Evolutionary conservation across 2,888 invertebrate species (phyloP).

Genomic region (Drosophila falleni): DNA sequence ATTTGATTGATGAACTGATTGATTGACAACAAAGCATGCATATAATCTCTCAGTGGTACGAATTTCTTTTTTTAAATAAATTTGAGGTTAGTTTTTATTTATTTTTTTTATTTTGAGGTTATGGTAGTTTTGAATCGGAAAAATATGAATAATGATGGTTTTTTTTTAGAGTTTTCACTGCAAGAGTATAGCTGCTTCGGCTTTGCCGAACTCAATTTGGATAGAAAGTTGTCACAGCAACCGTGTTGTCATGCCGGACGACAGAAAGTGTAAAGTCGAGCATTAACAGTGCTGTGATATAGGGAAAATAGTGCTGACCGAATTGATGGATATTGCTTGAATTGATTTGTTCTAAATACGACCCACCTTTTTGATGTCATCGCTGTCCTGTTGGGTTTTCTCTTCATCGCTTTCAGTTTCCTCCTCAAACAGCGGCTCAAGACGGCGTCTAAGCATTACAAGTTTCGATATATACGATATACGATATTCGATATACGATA

Average conservation of each 20-base stretch:
- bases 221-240: constrained; percentile 27
- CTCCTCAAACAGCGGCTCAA: constrained; percentile 94
- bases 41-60: constrained; percentile 19
- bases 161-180: background rate
- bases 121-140: background rate
- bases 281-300: constrained; percentile 14
- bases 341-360: constrained; percentile 78
- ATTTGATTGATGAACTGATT: constrained; percentile 4
- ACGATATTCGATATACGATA: constrained; percentile 50
- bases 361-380: constrained; percentile 85
- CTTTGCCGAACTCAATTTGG: background rate
- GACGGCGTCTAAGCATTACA: constrained; percentile 87
- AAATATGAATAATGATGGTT: background rate
- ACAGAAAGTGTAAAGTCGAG: constrained; percentile 9
- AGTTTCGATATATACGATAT: constrained; percentile 65
- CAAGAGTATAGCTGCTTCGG: constrained; percentile 10
- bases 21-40: constrained; percentile 35
- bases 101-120: background rate
- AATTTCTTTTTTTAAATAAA: background rate
- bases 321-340: constrained; percentile 9
- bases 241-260: constrained; percentile 38
- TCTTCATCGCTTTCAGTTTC: constrained; percentile 90
- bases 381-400: constrained; percentile 85
- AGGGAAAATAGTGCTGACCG: constrained; percentile 12
- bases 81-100: background rate